Percentiles rank a stretch among this genome's conserved stretches.
Evolutionary conservation across 2,113 vertebrate species (phyloP).

Genomic region (Candoia aspera): DNA sequence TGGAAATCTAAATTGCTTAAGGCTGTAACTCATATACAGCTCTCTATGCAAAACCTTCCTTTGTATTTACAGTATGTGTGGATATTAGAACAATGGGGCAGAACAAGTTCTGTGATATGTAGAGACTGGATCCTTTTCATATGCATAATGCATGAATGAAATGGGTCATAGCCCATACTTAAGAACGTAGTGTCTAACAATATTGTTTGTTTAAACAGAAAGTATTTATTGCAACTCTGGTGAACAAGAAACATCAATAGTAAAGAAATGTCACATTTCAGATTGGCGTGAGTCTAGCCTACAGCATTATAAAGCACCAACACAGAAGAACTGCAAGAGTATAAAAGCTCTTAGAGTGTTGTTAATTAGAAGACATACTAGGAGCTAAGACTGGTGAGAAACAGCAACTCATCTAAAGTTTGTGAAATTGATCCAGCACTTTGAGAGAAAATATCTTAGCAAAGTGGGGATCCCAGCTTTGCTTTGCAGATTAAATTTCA

Average conservation of each 20-base stretch:
- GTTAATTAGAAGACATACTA: background rate
- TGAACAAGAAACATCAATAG: background rate
- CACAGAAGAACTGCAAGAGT: background rate
- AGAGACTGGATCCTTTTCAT: background rate
- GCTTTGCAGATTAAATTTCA: background rate
- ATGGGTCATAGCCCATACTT: background rate
- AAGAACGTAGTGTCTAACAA: background rate
- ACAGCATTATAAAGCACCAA: background rate
- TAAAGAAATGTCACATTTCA: background rate
- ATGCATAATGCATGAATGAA: background rate
- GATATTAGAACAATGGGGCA: too few species aligned
- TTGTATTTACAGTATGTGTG: background rate
- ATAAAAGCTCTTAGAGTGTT: background rate
- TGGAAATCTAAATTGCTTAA: background rate
- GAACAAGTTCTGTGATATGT: background rate
- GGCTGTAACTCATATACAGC: background rate
- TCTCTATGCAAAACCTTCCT: background rate
- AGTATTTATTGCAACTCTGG: background rate
- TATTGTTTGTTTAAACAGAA: background rate
- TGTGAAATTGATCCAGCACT: background rate
- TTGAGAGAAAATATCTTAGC: background rate
- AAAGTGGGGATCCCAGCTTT: background rate
- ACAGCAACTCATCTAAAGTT: background rate
- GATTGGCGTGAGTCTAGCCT: background rate
- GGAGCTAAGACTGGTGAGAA: background rate